Evolutionary conservation across 2,797 vertebrate species (phyloP), one percentile per base, ranked within the genome.

Genomic region (Amniataba percoides): DNA sequence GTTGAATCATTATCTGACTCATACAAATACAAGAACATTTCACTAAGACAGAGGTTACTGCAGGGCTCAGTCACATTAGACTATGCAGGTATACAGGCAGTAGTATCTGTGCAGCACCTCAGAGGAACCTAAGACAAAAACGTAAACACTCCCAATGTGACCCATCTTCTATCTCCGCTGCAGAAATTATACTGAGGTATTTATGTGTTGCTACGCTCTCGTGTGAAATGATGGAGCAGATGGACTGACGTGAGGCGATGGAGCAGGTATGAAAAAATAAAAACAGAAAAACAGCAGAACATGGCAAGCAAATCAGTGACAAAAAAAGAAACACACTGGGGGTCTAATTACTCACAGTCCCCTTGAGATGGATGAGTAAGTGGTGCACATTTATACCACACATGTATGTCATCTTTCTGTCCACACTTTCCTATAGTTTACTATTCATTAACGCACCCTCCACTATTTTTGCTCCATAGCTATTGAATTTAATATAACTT

Each of bases 171-270:
- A 31, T 31, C 27, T 31, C 27, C 27, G 5, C 3, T 31, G 27
- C 27, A 31, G 27, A 31, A 5, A 31, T 18, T 1, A 9, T 11
- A 8, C 18, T 34, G n/a, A 16, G 36, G 45, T n/a, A 46, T 59
- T 8, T 21, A 31, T 56, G 23, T 34, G 34, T 51, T 51, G 23
- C 42, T 51, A 21, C 43, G 34, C 6, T 65, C 48, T 73, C 3
- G 59, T 45, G 59, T 61, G 58, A 72, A 60, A 67, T 36, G 16
- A 58, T n/a, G 40, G 45, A 81, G 12, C 63, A 78, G 77, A 78
- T 78, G 52, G 62, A 25, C 18, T 13, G 27, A n/a, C 11, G 8
- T 45, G 52, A 66, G 13, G 40, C 6, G 45, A 60, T 16, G 46
- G 14, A 73, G 39, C 14, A 5, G 53, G 21, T 67, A 31, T 31